A percentile compares a stretch with the other conserved stretches of the same genome.
Conservation (phyloP, 2,888 invertebrate genomes). For the Pollenia labialis region DNA sequence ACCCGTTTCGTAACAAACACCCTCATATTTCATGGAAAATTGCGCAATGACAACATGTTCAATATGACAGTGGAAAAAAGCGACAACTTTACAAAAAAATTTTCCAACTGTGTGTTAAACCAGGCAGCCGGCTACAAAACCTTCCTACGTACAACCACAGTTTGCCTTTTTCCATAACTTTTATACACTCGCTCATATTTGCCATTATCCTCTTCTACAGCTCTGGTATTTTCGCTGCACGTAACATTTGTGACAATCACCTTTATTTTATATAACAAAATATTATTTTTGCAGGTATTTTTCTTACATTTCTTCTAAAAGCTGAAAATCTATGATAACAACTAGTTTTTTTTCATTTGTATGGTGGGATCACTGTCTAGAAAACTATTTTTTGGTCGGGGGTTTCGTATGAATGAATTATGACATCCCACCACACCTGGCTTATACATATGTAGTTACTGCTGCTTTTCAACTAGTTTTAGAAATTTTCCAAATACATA, state of each 20-base stretch:
- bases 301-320: neutral
- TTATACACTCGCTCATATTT: neutral
- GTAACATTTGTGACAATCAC: conserved; percentile 61
- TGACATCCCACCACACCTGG: neutral
- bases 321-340: conserved; percentile 62
- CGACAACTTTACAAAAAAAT: conserved; percentile 50
- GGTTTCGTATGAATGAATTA: no score
- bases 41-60: conserved; percentile 67
- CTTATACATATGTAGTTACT: neutral
- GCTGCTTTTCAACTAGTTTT: neutral
- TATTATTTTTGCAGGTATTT: conserved; percentile 1
- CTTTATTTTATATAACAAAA: conserved; percentile 39
- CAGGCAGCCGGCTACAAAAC: neutral
- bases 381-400: no score
- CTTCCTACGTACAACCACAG: neutral
- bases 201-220: conserved; percentile 6
- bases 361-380: neutral
- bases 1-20: conserved; percentile 63
- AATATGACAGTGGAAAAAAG: conserved; percentile 16
- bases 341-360: neutral
- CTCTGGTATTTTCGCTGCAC: conserved; percentile 41
- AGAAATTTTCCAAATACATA: no score
- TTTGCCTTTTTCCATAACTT: conserved; percentile 10
- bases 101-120: conserved; percentile 56
- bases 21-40: conserved; percentile 70